These are phyloP conservation scores for Reticulitermes lucifugus DNA, from an alignment of 2,888 invertebrate species.

Conservation along the genomic window DNA sequence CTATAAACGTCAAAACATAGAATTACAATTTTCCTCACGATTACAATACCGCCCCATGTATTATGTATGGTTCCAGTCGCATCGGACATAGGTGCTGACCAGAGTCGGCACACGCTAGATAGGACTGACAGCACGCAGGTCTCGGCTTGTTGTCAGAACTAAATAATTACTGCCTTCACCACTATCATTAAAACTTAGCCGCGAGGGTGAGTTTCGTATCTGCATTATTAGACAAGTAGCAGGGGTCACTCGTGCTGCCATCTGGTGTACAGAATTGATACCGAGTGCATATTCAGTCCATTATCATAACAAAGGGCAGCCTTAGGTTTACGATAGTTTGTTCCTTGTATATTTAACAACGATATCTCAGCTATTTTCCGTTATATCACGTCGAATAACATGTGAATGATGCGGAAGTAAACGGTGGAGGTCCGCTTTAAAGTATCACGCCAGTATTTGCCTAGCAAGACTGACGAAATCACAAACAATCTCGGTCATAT, in stretches of 20 bases:
- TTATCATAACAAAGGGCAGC: too few species aligned
- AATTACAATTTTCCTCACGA: too few species aligned
- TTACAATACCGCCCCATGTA: too few species aligned
- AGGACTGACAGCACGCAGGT: conserved; percentile 19
- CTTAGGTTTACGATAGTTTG: too few species aligned
- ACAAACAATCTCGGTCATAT: too few species aligned
- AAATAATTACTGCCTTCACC: conserved; percentile 48
- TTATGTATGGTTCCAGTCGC: background rate
- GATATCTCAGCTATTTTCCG: too few species aligned
- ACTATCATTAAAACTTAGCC: conserved; percentile 42
- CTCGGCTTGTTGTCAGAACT: conserved; percentile 36
- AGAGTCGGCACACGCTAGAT: conserved; percentile 15
- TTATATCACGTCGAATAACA: too few species aligned
- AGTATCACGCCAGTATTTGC: too few species aligned
- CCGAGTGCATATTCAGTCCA: background rate
- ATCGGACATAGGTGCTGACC: background rate
- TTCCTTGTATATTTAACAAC: background rate
- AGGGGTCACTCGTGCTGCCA: background rate
- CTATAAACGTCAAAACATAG: too few species aligned
- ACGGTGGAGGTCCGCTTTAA: too few species aligned
- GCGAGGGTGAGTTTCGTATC: conserved; percentile 24
- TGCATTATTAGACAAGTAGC: conserved; percentile 21
- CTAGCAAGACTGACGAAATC: too few species aligned
- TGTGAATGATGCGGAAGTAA: too few species aligned
- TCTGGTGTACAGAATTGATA: background rate